Evolutionary conservation across 1,140 invertebrate species (phyloP), one percentile per base, ranked within the genome.

Genomic region (Listronotus oregonensis): DNA sequence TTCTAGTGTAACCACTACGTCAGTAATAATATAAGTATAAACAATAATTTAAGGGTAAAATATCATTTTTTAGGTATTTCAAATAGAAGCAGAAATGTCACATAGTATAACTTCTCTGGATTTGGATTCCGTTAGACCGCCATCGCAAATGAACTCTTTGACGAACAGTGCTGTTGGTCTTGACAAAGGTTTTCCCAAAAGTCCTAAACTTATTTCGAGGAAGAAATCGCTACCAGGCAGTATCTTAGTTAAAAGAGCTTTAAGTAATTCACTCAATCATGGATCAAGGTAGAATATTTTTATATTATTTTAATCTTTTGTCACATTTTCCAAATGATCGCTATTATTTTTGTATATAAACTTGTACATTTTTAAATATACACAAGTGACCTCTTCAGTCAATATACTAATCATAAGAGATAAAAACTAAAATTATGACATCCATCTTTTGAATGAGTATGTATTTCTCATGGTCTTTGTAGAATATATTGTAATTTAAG

Each of bases 121-220:
- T 75, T 76, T 94, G 37, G 91, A 94, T 50, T 84, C 87, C 49
- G 84, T 92, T 2, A 87, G 88, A 69, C 92, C 92, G 0, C 92
- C 92, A 0, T 93, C 92, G 0, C 85, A 88, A 43, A 85, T 91
- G 81, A 69, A 88, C 37, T 90, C 88, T 0, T 73, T 89, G 7
- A 85, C 81, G 0, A 80, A 81, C 0, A 89, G 86, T 64, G 79
- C 81, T 0, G 81, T 82, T 0, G 84, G 80, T 0, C 12, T 76
- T 66, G 46, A 77, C 52, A 51, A 72, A 15, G 47, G 56, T 6
- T 59, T 51, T 68, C 71, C 64, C 39, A 72, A 51, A 70, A 81
- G 72, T 68, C 79, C 76, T 54, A 79, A 71, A 66, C 54, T 78
- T 50, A 70, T 75, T 12, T 68, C 72, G 46, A 76, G 82, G 12